These are phyloP conservation scores for Bibio marci DNA, from an alignment of 2,888 invertebrate species.

Conservation along the genomic window DNA sequence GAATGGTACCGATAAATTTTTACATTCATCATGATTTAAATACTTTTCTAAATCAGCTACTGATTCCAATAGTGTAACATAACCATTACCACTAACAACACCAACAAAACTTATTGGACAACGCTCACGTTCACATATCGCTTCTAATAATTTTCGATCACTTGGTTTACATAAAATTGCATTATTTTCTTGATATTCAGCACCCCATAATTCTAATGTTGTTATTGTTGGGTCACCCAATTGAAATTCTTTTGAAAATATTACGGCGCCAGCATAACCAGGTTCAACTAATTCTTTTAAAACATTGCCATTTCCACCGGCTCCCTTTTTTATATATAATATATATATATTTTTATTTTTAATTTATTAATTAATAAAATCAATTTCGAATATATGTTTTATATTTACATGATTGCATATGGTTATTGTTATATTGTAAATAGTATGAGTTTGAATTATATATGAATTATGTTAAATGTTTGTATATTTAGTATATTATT, in stretches of 20 bases:
- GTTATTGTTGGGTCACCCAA: conserved; percentile 88
- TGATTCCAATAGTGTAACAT: conserved; percentile 49
- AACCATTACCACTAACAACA: conserved; percentile 73
- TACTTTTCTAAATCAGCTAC: conserved; percentile 32
- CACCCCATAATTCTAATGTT: conserved; percentile 90
- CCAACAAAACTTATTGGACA: conserved; percentile 91
- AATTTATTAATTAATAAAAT: too few relatives aligned
- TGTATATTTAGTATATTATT: too few relatives aligned
- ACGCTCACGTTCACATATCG: conserved; percentile 70
- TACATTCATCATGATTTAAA: conserved; percentile 22
- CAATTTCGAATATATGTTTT: too few relatives aligned
- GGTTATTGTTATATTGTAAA: too few relatives aligned
- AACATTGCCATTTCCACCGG: conserved; percentile 97
- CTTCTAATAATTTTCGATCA: conserved; percentile 44
- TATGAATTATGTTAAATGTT: too few relatives aligned
- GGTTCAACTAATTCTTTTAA: conserved; percentile 93
- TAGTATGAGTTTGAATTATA: too few relatives aligned
- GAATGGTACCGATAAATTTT: conserved; percentile 46
- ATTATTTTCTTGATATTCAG: conserved; percentile 94
- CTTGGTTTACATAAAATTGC: conserved; percentile 64
- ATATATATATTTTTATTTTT: too few relatives aligned
- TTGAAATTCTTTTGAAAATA: conserved; percentile 70
- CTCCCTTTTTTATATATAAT: too few relatives aligned
- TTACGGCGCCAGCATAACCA: conserved; percentile 61
- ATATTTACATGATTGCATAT: too few relatives aligned